Conservation (phyloP, 2,797 vertebrate species). For the Prunella strophiata region DNA sequence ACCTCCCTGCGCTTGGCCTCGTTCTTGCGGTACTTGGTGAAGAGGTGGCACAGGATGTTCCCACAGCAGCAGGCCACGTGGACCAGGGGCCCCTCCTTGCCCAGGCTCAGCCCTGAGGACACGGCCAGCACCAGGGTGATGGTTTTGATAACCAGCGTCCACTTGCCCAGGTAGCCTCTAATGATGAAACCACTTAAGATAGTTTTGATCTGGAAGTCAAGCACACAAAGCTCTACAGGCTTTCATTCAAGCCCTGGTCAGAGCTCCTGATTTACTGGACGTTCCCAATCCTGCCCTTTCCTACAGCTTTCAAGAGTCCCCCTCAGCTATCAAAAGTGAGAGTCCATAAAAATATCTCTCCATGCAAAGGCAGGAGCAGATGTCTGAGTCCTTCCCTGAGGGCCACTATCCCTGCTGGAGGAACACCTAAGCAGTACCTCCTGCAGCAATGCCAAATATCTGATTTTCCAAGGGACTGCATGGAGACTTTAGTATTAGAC, state of each 20-base stretch:
- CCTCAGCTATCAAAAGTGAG: neutral
- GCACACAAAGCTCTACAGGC: slow-evolving; percentile 69
- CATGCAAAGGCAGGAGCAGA: neutral
- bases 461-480: neutral
- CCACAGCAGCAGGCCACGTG: slow-evolving; percentile 98
- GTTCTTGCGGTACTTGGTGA: slow-evolving; percentile 96
- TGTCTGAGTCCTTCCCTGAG: neutral
- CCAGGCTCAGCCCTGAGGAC: slow-evolving; percentile 92
- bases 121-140: slow-evolving; percentile 94
- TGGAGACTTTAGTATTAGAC: neutral
- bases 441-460: neutral
- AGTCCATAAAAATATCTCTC: neutral
- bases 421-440: neutral
- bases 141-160: slow-evolving; percentile 96
- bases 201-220: slow-evolving; percentile 91
- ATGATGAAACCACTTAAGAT: slow-evolving; percentile 98
- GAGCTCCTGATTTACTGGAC: neutral
- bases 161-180: slow-evolving; percentile 95
- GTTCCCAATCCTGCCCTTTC: neutral
- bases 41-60: slow-evolving; percentile 94
- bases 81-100: slow-evolving; percentile 95
- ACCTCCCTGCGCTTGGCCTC: slow-evolving; percentile 97
- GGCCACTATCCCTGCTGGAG: neutral
- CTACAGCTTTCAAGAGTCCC: neutral
- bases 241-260: slow-evolving; percentile 48